Evolutionary conservation across 2,888 invertebrate species (phyloP).

Genomic region (Choristoneura rosaceana): DNA sequence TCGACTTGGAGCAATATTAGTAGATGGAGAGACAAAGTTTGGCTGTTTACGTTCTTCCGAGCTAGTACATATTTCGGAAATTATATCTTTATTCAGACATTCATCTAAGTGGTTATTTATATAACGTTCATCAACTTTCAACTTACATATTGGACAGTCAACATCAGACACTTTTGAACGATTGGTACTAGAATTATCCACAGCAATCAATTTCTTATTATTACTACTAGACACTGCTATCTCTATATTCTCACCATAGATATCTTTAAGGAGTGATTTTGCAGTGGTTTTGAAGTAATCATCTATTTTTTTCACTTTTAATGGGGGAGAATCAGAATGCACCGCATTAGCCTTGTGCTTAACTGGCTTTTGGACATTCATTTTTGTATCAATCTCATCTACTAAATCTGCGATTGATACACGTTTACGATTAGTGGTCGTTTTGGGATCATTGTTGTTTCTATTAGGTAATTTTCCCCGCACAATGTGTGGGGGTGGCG

Average conservation of each 20-base stretch:
- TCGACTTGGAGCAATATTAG: not conserved
- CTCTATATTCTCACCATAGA: slow-evolving; percentile 73
- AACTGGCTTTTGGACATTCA: slow-evolving; percentile 46
- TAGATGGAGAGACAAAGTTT: not conserved
- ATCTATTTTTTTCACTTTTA: slow-evolving; percentile 74
- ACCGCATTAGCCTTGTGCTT: slow-evolving; percentile 58
- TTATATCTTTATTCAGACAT: slow-evolving; percentile 73
- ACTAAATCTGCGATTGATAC: not conserved
- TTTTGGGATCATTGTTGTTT: slow-evolving; percentile 14
- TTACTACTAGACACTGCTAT: slow-evolving; percentile 54
- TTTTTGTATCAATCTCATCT: slow-evolving; percentile 18
- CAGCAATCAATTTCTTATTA: slow-evolving; percentile 58
- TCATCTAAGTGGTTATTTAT: slow-evolving; percentile 80
- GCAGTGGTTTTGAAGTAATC: slow-evolving; percentile 69
- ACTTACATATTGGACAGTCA: slow-evolving; percentile 81
- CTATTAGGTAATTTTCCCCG: slow-evolving; percentile 53
- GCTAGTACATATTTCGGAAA: slow-evolving; percentile 57
- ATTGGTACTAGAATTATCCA: slow-evolving; percentile 35
- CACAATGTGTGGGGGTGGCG: slow-evolving; percentile 55
- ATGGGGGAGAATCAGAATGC: slow-evolving; percentile 57
- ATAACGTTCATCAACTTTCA: slow-evolving; percentile 57
- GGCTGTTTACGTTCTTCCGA: slow-evolving; percentile 10
- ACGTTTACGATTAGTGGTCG: not conserved
- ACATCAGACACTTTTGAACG: slow-evolving; percentile 53
- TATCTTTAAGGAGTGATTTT: slow-evolving; percentile 66